phyloP scores from a whole-genome alignment of 2,797 vertebrate species.

The Lophius americanus region DNA sequence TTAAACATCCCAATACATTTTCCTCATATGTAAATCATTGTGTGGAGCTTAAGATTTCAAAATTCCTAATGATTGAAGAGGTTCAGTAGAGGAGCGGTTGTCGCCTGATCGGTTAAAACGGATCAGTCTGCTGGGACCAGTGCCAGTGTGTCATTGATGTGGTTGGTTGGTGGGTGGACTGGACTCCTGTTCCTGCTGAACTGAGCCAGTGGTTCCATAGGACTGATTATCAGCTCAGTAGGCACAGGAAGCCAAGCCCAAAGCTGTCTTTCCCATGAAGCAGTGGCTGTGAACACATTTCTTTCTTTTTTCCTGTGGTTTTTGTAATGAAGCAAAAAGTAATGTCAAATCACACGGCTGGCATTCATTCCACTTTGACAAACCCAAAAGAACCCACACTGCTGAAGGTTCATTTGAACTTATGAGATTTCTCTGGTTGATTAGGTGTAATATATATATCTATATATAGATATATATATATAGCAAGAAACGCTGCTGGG shows the following conservation, averaged over 20 bases:
- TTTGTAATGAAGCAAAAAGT: constrained; percentile 37
- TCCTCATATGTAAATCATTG: too few species aligned
- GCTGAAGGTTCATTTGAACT: constrained; percentile 20
- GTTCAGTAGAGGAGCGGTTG: not conserved
- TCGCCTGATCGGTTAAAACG: not conserved
- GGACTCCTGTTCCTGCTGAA: constrained; percentile 99
- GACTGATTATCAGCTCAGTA: constrained; percentile 99
- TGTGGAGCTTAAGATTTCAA: too few species aligned
- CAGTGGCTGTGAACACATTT: constrained; percentile 1
- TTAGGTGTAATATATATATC: too few species aligned
- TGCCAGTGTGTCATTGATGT: not conserved
- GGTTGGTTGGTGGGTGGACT: constrained; percentile 79
- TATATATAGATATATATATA: constrained; percentile 9
- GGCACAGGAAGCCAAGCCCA: constrained; percentile 92
- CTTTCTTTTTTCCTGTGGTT: not conserved
- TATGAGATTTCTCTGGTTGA: constrained; percentile 26
- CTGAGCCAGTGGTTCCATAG: constrained; percentile 98
- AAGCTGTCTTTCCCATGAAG: constrained; percentile 30
- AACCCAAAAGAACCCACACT: constrained; percentile 28
- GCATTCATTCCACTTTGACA: constrained; percentile 34
- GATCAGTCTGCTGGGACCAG: not conserved
- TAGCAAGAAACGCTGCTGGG: constrained; percentile 18
- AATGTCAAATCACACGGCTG: constrained; percentile 26
- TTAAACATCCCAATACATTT: too few species aligned
- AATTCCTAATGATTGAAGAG: not conserved